A percentile compares a stretch with the other conserved stretches of the same genome.
Evolutionary conservation across 35 echinoderm and acorn worm genomes (phyloP).

Genomic region (Ptychodera flava): DNA sequence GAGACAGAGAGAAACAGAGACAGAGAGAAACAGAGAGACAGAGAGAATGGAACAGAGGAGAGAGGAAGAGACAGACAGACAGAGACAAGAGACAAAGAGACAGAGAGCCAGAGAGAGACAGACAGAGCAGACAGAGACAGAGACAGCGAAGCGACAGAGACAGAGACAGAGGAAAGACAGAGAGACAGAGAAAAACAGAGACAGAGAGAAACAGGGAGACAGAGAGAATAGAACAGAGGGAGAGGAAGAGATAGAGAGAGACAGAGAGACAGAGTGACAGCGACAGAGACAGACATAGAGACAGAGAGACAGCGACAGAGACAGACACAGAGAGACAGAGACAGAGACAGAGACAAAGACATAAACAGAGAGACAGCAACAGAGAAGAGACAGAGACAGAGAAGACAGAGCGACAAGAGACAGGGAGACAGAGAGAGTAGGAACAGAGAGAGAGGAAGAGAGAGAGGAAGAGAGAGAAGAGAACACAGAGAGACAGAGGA

Average conservation of each 20-base stretch:
- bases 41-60: not conserved
- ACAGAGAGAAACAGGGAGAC: not conserved
- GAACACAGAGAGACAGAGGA: not conserved
- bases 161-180: not conserved
- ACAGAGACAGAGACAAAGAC: too few relatives aligned
- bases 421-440: too few relatives aligned
- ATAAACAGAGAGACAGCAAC: not conserved
- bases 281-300: too few relatives aligned
- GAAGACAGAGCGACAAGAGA: not conserved
- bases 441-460: constrained; percentile 11
- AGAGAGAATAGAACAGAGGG: not conserved
- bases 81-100: too few relatives aligned
- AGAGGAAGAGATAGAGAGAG: not conserved
- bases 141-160: not conserved
- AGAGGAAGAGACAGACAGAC: not conserved
- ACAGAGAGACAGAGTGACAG: not conserved
- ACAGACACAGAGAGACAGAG: not conserved
- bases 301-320: not conserved
- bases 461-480: not conserved
- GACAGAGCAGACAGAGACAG: not conserved
- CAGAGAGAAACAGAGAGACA: too few relatives aligned
- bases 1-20: too few relatives aligned
- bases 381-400: not conserved
- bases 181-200: not conserved
- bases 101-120: constrained; percentile 3